Conservation (phyloP, 2,888 invertebrate genomes). For the Hoplodrina blanda region DNA sequence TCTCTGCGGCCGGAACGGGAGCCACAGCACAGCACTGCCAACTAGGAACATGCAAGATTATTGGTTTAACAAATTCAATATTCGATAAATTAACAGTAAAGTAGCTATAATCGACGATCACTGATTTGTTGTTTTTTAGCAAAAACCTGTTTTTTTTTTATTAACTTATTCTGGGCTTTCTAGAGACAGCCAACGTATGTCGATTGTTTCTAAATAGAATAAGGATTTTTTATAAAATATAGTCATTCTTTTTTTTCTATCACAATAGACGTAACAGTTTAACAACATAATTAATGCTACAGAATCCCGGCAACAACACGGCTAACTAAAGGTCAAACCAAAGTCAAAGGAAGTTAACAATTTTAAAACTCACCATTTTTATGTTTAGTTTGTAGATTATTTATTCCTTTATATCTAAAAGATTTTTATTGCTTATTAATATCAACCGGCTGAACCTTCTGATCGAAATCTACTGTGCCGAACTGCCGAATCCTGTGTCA, state of each 20-base stretch:
- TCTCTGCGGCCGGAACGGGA: background rate
- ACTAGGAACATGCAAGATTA: background rate
- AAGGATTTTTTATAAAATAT: background rate
- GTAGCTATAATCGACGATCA: background rate
- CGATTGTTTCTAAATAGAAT: background rate
- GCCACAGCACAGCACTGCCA: background rate
- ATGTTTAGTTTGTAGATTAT: slow-evolving; percentile 10
- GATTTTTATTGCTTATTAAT: slow-evolving; percentile 20
- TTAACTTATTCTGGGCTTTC: background rate
- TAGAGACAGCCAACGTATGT: background rate
- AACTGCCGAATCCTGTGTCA: slow-evolving; percentile 30
- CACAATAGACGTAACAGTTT: slow-evolving; percentile 14
- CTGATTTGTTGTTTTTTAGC: slow-evolving; percentile 13
- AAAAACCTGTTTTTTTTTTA: slow-evolving; percentile 5
- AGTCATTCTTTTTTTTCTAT: background rate
- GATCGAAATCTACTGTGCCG: slow-evolving; percentile 31
- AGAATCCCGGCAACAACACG: slow-evolving; percentile 27
- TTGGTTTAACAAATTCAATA: background rate
- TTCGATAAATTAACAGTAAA: background rate
- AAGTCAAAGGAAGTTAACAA: slow-evolving; percentile 78
- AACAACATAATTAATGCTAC: slow-evolving; percentile 19
- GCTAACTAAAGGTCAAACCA: slow-evolving; percentile 79
- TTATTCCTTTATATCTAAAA: slow-evolving; percentile 27
- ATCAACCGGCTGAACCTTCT: slow-evolving; percentile 34
- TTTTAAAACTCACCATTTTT: slow-evolving; percentile 79